Percentiles rank a stretch among this genome's conserved stretches.
Conservation (phyloP, 2,888 invertebrate species). For the Plagodis dolabraria region DNA sequence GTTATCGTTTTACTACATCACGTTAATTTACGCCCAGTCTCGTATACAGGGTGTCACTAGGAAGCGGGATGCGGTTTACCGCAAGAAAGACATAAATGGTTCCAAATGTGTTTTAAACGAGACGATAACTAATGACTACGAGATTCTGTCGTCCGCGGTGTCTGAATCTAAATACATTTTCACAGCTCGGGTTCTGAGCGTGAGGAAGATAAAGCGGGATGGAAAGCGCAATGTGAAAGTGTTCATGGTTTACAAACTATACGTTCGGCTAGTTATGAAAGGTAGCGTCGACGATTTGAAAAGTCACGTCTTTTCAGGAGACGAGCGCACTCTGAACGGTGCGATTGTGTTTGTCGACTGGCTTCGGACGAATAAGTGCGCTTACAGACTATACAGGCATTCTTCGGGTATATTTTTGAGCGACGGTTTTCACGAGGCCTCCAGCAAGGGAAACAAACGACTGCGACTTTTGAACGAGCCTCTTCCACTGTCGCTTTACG, state of each 20-base stretch:
- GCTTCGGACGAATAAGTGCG: conserved; percentile 77
- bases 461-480: conserved; percentile 79
- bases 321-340: conserved; percentile 72
- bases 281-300: conserved; percentile 72
- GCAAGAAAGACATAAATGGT: conserved; percentile 76
- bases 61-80: conserved; percentile 71
- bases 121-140: conserved; percentile 84
- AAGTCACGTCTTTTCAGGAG: conserved; percentile 71
- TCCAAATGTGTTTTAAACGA: conserved; percentile 82
- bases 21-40: conserved; percentile 67
- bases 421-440: conserved; percentile 71
- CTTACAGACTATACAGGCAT: conserved; percentile 78
- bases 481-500: conserved; percentile 78
- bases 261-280: conserved; percentile 76
- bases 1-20: conserved; percentile 66
- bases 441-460: conserved; percentile 61
- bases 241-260: conserved; percentile 78
- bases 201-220: conserved; percentile 78
- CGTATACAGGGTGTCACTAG: conserved; percentile 68
- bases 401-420: conserved; percentile 81
- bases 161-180: conserved; percentile 83
- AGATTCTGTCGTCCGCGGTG: conserved; percentile 81
- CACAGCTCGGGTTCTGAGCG: conserved; percentile 77
- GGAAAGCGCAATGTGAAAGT: conserved; percentile 67
- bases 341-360: conserved; percentile 78